Base-by-base conservation (phyloP, 1,140 invertebrate species). In the Calliopsis andreniformis region DNA sequence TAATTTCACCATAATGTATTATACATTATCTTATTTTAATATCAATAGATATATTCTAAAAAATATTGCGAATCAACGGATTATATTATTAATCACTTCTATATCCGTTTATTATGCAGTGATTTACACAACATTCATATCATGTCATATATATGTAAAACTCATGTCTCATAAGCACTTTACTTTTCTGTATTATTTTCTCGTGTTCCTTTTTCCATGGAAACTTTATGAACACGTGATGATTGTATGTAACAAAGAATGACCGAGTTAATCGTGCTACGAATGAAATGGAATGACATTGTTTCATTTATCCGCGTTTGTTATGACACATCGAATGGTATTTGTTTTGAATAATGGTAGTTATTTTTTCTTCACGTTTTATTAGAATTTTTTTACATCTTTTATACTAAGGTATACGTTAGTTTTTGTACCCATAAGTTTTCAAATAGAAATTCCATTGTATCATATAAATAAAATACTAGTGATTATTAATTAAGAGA, bases 21-120 rank as follows among this genome's bases (percentile, higher is more conserved):
- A 79, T 83, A 85, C 79, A 87, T 84, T 86, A 82, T 86, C 75
- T 86, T 89, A 89, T 77, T 81, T 89, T 90, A 89, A 82, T 89
- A 85, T 87, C 87, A 87, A 87, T 87, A 91, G 85, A 89, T 82
- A 80, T 86, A 84, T 79, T 61, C 80, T 85, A 88, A 78, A 69
- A 59, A 59, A 39, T 35, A n/a, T 61, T 73, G 67, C 49, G 82
- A 51, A 49, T 76, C 67, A 78, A 76, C 51, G 68, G 45, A 78
- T 62, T 76, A 66, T 73, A 76, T 78, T 80, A 35, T 45, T 53
- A 30, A 28, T 53, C 42, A 64, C 28, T 58, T 69, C 53, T 16
- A 61, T 56, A 75, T 61, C 55, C 47, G 32, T 76, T 67, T 78
- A 68, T 75, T 45, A 32, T 35, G 45, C 23, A 51, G 45, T 63